Evolutionary conservation across 1,140 invertebrate species (phyloP), one percentile per base, ranked within the genome.

Genomic region (Myzus persicae): DNA sequence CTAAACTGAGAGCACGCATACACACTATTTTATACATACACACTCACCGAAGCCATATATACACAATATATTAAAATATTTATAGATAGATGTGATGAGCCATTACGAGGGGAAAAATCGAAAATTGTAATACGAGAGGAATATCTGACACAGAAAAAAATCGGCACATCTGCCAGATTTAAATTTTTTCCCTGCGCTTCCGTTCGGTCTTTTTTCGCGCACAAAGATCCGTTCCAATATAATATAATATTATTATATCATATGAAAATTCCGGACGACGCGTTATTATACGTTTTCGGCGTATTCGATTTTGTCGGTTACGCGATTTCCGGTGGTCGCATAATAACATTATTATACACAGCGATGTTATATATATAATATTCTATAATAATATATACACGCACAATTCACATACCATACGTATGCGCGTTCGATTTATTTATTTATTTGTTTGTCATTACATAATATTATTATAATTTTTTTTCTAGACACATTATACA

Each of bases 271-370:
- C 59, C 59, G n/a, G 59, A 76, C 59, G 14, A 76, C 31, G 59
- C 11, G 31, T 31, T 67, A 67, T 67, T 67, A n/a, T 76, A 76
- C 59, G n/a, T 76, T 76, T 76, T 76, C 59, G 59, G 59, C 31
- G 59, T 18, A 76, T 76, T 76, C 59, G 59, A 76, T 76, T 76
- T 76, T 76, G 59, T 76, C 59, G 59, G 31, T 76, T 76, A 76
- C 59, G 59, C 59, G 81, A 38, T 82, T 38, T 82, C 81, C 81
- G 81, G 81, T 22, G 81, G 81, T 36, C 76, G n/a, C 3, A 36
- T 20, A 2, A 84, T 40, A 22, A 26, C 40, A 84, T 42, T 42
- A 84, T 40, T 84, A 84, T 42, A 76, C 59, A 76, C 6, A 14
- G 31, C 59, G 9, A 7, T 24, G 22, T n/a, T 67, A 67, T 67